Evolutionary conservation across 2,113 vertebrate genomes (phyloP).

Genomic region (Caranx melampygus): DNA sequence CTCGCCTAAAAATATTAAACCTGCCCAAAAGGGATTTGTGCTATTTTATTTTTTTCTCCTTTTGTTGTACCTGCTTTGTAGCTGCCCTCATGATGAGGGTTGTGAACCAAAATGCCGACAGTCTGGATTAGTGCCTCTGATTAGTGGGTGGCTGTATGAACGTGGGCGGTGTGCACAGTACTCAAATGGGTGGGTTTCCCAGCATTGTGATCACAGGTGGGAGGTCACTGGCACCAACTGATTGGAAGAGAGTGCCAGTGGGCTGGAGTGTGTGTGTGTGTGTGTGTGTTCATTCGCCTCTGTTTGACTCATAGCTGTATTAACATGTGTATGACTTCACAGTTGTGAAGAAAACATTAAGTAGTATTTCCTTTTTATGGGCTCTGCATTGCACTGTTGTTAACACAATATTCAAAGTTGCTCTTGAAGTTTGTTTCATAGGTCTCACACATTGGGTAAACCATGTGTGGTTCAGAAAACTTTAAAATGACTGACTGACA

Average conservation of each 20-base stretch:
- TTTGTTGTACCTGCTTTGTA: slow-evolving; percentile 59
- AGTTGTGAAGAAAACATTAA: not conserved
- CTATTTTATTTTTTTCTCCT: slow-evolving; percentile 49
- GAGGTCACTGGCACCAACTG: slow-evolving; percentile 44
- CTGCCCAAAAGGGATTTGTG: slow-evolving; percentile 75
- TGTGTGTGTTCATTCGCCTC: slow-evolving; percentile 10
- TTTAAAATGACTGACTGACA: not conserved
- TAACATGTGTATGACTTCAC: not conserved
- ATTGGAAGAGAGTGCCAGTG: slow-evolving; percentile 36
- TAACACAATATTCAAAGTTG: not conserved
- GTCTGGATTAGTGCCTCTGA: slow-evolving; percentile 61
- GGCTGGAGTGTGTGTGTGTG: slow-evolving; percentile 7
- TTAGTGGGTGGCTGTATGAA: slow-evolving; percentile 53
- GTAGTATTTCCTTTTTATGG: not conserved
- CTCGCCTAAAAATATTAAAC: slow-evolving; percentile 76
- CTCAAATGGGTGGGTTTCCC: slow-evolving; percentile 50
- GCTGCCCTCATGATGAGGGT: slow-evolving; percentile 48
- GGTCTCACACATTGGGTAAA: not conserved
- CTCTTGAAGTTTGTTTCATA: not conserved
- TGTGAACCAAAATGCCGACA: slow-evolving; percentile 60
- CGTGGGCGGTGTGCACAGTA: slow-evolving; percentile 44
- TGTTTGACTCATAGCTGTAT: not conserved
- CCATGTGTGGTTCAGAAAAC: not conserved
- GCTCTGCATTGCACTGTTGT: not conserved
- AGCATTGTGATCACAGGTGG: slow-evolving; percentile 38